A percentile compares a stretch with the other conserved stretches of the same genome.
These are phyloP conservation scores for Brachionus calyciflorus DNA, from an alignment of 1,140 invertebrate species.

Conservation along the genomic window DNA sequence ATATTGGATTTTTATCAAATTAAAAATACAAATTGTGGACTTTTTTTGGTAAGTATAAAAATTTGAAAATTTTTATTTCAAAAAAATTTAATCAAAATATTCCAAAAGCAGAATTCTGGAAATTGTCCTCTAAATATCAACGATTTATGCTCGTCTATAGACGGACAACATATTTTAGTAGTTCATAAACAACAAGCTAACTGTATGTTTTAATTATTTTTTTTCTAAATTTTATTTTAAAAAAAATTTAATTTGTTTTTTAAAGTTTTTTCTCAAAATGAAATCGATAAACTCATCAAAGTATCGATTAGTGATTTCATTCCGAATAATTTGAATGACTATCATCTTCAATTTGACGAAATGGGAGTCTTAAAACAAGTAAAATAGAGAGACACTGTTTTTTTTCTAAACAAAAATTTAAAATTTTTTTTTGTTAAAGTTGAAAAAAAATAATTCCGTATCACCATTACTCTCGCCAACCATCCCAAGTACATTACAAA, in stretches of 20 bases:
- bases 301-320: slow-evolving; percentile 28
- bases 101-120: slow-evolving; percentile 17
- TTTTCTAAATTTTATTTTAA: not conserved
- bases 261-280: slow-evolving; percentile 36
- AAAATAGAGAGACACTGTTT: not conserved
- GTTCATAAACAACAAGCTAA: slow-evolving; percentile 39
- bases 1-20: slow-evolving; percentile 41
- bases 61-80: not conserved
- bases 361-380: slow-evolving; percentile 38
- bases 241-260: no score
- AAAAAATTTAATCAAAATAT: no score
- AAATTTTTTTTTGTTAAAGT: not conserved
- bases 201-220: not conserved
- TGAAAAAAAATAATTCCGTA: slow-evolving; percentile 37
- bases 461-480: not conserved
- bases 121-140: slow-evolving; percentile 26
- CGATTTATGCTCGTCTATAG: slow-evolving; percentile 4
- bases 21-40: slow-evolving; percentile 20
- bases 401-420: no score
- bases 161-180: slow-evolving; percentile 23
- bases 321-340: slow-evolving; percentile 9
- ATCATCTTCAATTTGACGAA: slow-evolving; percentile 39
- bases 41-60: slow-evolving; percentile 27
- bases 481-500: not conserved
- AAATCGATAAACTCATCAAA: slow-evolving; percentile 43